phyloP scores from a whole-genome alignment of 2,888 invertebrate genomes.

The Deilephila elpenor region DNA sequence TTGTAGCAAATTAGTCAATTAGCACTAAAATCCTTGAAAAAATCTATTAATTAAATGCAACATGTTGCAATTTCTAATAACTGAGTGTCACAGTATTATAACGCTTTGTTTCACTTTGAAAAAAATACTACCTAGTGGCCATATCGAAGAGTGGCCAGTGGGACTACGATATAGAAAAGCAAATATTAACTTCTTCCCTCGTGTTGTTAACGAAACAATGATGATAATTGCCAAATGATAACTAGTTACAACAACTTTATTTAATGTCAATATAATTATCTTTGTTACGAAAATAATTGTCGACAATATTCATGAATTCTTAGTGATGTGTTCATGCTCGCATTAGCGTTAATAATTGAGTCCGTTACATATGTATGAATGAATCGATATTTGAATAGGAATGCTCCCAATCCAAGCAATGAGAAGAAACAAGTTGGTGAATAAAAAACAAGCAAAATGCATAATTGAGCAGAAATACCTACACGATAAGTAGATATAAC shows the following conservation, averaged over 20 bases:
- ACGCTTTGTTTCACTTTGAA: no score
- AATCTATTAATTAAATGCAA: background rate
- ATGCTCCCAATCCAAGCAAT: conserved; percentile 32
- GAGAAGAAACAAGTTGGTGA: background rate
- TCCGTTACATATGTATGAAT: conserved; percentile 48
- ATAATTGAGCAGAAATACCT: no score
- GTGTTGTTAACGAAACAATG: no score
- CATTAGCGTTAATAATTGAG: conserved; percentile 42
- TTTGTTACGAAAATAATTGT: conserved; percentile 29
- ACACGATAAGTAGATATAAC: no score
- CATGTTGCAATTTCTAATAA: background rate
- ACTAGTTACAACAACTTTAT: background rate
- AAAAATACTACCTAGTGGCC: no score
- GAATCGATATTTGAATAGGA: conserved; percentile 24
- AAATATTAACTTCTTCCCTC: no score
- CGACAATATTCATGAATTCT: conserved; percentile 35
- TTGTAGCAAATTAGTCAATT: background rate
- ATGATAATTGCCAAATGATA: background rate
- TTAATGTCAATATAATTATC: background rate
- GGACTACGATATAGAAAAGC: no score
- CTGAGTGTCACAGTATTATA: no score
- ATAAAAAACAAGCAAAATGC: background rate
- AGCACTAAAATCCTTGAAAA: background rate
- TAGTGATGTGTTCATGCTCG: conserved; percentile 34
- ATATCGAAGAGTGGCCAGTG: no score